phyloP scores from a whole-genome alignment of 1,140 invertebrate species.

The Doryteuthis pealeii region DNA sequence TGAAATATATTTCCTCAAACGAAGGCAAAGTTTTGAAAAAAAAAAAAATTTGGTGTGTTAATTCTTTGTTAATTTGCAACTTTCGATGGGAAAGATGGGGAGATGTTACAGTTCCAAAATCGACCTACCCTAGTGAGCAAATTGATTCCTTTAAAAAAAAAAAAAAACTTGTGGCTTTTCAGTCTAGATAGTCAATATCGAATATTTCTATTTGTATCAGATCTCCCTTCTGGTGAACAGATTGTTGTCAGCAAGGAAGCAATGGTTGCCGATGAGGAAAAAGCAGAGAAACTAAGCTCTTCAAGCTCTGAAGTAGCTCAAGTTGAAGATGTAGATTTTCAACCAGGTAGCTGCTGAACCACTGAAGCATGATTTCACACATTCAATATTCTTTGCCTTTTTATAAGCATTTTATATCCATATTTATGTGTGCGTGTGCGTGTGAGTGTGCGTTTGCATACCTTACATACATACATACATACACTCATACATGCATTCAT shows the following conservation, averaged over 20 bases:
- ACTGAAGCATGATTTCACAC: constrained; percentile 5
- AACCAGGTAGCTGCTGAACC: constrained; percentile 38
- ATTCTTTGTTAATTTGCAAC: too few relatives aligned
- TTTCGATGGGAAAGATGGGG: too few relatives aligned
- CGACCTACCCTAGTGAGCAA: too few relatives aligned
- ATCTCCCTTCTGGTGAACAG: background rate
- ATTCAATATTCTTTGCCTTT: background rate
- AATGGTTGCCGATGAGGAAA: background rate
- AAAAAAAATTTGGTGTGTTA: too few relatives aligned
- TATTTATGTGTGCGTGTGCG: background rate
- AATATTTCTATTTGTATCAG: constrained; percentile 3
- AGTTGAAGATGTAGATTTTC: constrained; percentile 41
- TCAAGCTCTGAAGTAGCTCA: constrained; percentile 50
- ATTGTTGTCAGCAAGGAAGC: background rate
- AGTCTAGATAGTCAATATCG: background rate
- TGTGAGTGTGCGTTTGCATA: background rate
- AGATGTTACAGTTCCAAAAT: too few relatives aligned
- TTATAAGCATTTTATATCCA: background rate
- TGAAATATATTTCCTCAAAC: too few relatives aligned
- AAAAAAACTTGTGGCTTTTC: too few relatives aligned
- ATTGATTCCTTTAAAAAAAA: too few relatives aligned
- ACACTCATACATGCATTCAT: background rate
- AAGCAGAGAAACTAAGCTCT: constrained; percentile 40
- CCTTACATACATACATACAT: background rate
- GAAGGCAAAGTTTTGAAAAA: too few relatives aligned